These are phyloP conservation scores for Dermatemys mawii DNA, from an alignment of 2,113 vertebrate genomes.

Conservation along the genomic window DNA sequence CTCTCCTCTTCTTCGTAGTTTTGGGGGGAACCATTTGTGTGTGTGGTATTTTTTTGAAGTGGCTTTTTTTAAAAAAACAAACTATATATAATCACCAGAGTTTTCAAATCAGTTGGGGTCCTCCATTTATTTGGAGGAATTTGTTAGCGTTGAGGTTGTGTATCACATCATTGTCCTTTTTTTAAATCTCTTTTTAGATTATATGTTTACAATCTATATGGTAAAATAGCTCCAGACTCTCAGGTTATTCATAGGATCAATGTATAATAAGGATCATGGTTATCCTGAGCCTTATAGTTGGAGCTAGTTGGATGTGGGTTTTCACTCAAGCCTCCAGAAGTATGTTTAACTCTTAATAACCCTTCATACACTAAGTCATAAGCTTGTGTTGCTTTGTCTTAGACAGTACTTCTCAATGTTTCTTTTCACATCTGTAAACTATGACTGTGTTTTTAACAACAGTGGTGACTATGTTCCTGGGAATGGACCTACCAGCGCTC, in stretches of 20 bases:
- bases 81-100: neutral
- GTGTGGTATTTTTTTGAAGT: too few species aligned
- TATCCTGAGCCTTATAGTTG: neutral
- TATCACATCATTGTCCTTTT: neutral
- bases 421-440: neutral
- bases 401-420: fast-evolving
- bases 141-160: too few species aligned
- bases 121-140: too few species aligned
- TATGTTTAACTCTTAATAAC: neutral
- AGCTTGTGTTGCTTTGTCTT: neutral
- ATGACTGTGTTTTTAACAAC: constrained; percentile 20
- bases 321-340: neutral
- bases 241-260: neutral
- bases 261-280: neutral
- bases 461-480: constrained; percentile 83
- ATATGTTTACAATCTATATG: neutral
- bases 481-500: constrained; percentile 84
- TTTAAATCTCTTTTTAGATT: neutral
- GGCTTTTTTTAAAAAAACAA: too few species aligned
- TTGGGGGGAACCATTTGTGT: neutral
- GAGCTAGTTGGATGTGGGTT: neutral
- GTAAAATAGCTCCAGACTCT: neutral
- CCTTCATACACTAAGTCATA: neutral
- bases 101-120: neutral
- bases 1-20: neutral